Evolutionary conservation across 2,113 vertebrate species (phyloP), one percentile per base, ranked within the genome.

Genomic region (Phyllostomus discolor): DNA sequence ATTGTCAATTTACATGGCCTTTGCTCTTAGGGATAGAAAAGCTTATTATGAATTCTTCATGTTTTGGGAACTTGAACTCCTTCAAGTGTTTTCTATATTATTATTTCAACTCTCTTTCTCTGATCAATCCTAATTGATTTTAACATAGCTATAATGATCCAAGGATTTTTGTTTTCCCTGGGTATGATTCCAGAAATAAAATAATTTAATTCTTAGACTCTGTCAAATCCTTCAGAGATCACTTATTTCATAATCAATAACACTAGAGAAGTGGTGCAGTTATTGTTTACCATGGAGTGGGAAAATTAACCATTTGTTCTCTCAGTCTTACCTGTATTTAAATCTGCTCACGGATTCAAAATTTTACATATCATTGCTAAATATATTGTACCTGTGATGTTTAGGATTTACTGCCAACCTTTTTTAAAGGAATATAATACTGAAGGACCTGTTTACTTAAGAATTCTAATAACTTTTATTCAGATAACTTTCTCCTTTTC

Each of bases 101-200:
- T 96, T 95, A 88, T 94, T 93, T 96, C 54, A 78, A 66, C 64
- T 89, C 5, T 84, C 33, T 98, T 92, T 97, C 79, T 79, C 54
- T 92, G 90, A 98, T 98, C 97, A 97, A 98, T 98, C 97, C 88
- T 97, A 97, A 98, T 98, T 98, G 90, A 98, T 98, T 98, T 98
- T 96, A 97, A 79, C 92, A 90, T 96, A 93, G 90, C 89, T 97
- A 73, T 94, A 97, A 96, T 62, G 81, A 97, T 98, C 86, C 88
- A 96, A 84, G 75, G 88, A 84, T 38, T 95, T 19, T 86, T 88
- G 69, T 97, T 98, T 46, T 95, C 97, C 84, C 84, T 46, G 80
- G 90, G 96, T 92, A 94, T 96, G 67, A 93, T 96, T 93, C 64
- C 95, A 84, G 69, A 97, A 94, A 87, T 81, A 95, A 96, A 98